Evolutionary conservation across 2,113 vertebrate genomes (phyloP), one percentile per base, ranked within the genome.

Genomic region (Helogale parvula): DNA sequence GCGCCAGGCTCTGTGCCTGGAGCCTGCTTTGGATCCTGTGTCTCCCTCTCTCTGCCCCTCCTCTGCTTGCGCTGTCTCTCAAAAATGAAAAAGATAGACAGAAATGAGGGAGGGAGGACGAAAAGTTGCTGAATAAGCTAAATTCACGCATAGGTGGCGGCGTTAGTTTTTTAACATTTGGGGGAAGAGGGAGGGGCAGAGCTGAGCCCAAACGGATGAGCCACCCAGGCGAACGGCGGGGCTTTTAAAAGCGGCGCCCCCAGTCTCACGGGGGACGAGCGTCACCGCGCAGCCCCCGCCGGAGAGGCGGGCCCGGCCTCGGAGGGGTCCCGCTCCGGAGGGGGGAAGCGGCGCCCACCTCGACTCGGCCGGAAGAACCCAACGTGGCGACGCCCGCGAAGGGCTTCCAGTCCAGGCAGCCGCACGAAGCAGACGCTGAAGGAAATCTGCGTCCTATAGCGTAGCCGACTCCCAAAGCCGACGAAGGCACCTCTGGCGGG

Each of bases 271-370:
- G 41, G 41, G 38, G 25, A 45, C 13, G 41, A 10, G 12, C 25
- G 11, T 45, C 72, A 7, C 3, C 2, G 71, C 12, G 41, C 41
- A 6, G 47, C 31, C 45, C 45, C 45, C 45, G 27, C 41, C 7
- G 1, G 63, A 76, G 79, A 7, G 14, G 33, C 12, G 1, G 7
- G 6, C 3, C 4, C 0, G 5, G 38, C 81, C 63, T 19, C 0
- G 38, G 25, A 23, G 52, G 11, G 12, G 25, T n/a, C 1, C 8
- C 31, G 29, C 63, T 31, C 11, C 14, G 17, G 7, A 80, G 0
- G 25, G 29, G 33, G 50, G 17, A 10, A 5, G 4, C 1, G 2
- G 57, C 45, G 8, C 23, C 57, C 29, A 19, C 45, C 13, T 47
- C 16, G 0, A 10, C 35, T 88, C 54, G 0, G 74, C 65, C 4